Conservation (phyloP, 2,797 vertebrate species). For the Urophycis tenuis region DNA sequence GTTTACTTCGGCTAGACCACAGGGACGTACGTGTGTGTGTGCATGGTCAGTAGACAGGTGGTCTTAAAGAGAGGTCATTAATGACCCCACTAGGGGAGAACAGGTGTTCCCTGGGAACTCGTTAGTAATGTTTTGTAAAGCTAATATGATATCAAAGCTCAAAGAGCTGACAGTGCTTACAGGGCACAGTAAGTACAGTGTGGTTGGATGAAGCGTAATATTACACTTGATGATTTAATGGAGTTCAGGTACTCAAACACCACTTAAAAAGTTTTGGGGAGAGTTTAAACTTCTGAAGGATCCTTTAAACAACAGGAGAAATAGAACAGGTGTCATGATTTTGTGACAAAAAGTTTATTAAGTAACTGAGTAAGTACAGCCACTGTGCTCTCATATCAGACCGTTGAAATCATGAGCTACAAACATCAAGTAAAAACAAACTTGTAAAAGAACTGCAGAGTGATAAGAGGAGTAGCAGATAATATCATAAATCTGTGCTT, state of each 20-base stretch:
- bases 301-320: neutral
- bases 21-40: neutral
- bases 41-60: neutral
- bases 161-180: too few species aligned
- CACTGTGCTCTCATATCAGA: neutral
- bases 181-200: neutral
- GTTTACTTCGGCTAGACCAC: neutral
- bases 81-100: neutral
- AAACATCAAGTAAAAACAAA: constrained; percentile 53
- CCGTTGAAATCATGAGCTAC: constrained; percentile 61
- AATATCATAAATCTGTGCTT: constrained; percentile 55
- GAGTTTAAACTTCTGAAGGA: neutral
- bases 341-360: constrained; percentile 66
- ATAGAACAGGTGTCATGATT: constrained; percentile 17
- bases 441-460: neutral
- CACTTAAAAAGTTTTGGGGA: neutral
- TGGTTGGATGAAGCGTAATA: neutral
- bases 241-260: neutral
- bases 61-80: neutral
- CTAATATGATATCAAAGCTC: neutral
- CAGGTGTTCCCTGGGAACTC: constrained; percentile 1
- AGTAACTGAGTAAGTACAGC: constrained; percentile 72
- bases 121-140: neutral
- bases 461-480: constrained; percentile 39
- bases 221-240: neutral